Evolutionary conservation across 2,888 invertebrate species (phyloP), one percentile per base, ranked within the genome.

Genomic region (Amphipyra tragopoginis): DNA sequence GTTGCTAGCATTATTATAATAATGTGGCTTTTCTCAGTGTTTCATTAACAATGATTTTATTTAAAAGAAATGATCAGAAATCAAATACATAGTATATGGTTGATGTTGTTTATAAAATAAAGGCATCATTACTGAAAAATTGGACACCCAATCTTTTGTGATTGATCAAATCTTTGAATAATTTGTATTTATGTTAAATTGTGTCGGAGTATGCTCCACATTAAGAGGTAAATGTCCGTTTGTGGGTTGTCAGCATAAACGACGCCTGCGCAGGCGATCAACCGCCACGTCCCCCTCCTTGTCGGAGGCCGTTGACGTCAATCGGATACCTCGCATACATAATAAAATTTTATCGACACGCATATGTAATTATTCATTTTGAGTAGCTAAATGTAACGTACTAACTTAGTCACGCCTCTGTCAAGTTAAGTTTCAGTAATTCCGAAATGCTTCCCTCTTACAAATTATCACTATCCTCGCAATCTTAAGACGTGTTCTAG

Each of bases 301-400:
- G 14, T 15, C 44, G 61, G 59, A 52, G 70, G 71, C 77, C 69
- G 58, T 81, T 85, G 85, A 85, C 86, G 85, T 85, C 85, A 85
- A 80, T 81, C 75, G 71, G 71, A 74, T 74, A 73, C 77, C 68
- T 75, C 72, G 71, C 79, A 79, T 81, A 82, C 77, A 84, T 82
- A 81, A 77, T 78, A 74, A 75, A 81, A 69, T 70, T 59, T 66
- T 79, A 72, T 72, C 71, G 67, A 77, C 66, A 74, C 74, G 78
- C 70, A 75, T 77, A 69, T 65, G 65, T 82, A 76, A 82, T 80
- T 79, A 81, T 79, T 74, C 58, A 80, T 69, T 73, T 71, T 59
- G 56, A 68, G 55, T 61, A 50, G 54, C 42, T 69, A 75, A 79
- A 81, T 72, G 44, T 54, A 65, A 53, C 38, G 49, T 53, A 60